These are phyloP conservation scores for Slavum lentiscoides DNA, from an alignment of 2,888 invertebrate species.

Conservation along the genomic window DNA sequence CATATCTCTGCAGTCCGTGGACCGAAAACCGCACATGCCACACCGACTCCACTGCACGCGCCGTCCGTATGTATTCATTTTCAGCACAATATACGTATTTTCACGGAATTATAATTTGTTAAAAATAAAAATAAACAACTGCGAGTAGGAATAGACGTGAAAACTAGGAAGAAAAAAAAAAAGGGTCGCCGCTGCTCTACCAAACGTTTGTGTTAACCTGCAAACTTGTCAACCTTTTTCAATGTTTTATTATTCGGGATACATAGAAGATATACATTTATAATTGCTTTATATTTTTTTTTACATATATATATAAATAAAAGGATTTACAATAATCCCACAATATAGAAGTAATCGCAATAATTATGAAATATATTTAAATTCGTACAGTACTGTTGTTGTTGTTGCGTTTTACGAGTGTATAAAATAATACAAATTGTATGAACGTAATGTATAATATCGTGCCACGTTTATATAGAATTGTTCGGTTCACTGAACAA, in stretches of 20 bases:
- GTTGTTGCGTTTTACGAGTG: background rate
- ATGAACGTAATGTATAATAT: too few relatives aligned
- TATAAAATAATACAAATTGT: too few relatives aligned
- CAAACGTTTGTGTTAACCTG: conserved; percentile 5
- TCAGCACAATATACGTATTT: conserved; percentile 26
- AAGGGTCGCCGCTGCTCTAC: conserved; percentile 19
- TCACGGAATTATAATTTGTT: conserved; percentile 39
- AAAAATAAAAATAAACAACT: background rate
- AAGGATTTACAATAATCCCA: conserved; percentile 23
- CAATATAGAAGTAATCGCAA: conserved; percentile 18
- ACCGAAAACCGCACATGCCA: conserved; percentile 30
- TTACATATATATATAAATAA: conserved; percentile 15
- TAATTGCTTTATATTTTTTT: conserved; percentile 11
- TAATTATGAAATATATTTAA: background rate
- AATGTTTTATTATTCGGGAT: conserved; percentile 32
- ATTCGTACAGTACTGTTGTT: background rate
- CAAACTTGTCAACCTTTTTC: conserved; percentile 39
- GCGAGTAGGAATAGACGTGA: conserved; percentile 16
- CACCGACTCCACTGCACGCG: background rate
- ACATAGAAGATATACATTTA: conserved; percentile 6
- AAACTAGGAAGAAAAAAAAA: conserved; percentile 24
- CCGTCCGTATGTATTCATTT: conserved; percentile 36
- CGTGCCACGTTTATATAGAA: too few relatives aligned
- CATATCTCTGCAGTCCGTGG: conserved; percentile 2
- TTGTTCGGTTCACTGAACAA: too few relatives aligned